Conservation (phyloP, 2,888 invertebrate genomes). For the Creontiades dilutus region DNA sequence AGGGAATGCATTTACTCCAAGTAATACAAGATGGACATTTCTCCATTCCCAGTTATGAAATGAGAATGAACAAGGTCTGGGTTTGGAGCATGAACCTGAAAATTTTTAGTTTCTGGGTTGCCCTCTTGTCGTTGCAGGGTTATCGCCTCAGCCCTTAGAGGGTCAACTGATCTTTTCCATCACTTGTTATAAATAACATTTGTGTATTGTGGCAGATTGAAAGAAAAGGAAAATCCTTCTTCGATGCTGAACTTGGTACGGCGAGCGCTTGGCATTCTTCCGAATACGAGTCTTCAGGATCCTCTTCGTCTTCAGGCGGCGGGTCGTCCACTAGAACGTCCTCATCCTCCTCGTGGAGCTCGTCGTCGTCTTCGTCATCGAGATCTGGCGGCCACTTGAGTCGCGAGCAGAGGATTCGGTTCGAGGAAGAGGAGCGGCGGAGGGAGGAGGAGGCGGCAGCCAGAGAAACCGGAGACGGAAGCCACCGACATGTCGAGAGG, state of each 20-base stretch:
- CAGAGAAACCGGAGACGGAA: conserved; percentile 74
- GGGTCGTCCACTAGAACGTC: conserved; percentile 9
- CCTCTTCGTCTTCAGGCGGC: conserved; percentile 69
- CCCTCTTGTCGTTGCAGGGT: no score
- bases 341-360: conserved; percentile 56
- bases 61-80: no score
- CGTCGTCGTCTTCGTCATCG: conserved; percentile 56
- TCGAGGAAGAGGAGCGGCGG: conserved; percentile 75
- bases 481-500: conserved; percentile 73
- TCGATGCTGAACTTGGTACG: conserved; percentile 74
- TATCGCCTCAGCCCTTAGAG: no score
- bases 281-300: conserved; percentile 25
- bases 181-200: no score
- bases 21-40: no score
- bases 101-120: no score
- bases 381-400: conserved; percentile 41
- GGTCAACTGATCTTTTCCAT: no score
- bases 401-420: conserved; percentile 78
- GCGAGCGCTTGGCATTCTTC: conserved; percentile 73
- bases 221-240: conserved; percentile 75
- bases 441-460: conserved; percentile 74
- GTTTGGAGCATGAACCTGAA: no score
- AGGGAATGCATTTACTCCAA: no score
- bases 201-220: conserved; percentile 72
- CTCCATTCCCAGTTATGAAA: no score